These are phyloP conservation scores for Crocodylus rhombifer DNA, from an alignment of 2,797 vertebrate species.

Conservation along the genomic window DNA sequence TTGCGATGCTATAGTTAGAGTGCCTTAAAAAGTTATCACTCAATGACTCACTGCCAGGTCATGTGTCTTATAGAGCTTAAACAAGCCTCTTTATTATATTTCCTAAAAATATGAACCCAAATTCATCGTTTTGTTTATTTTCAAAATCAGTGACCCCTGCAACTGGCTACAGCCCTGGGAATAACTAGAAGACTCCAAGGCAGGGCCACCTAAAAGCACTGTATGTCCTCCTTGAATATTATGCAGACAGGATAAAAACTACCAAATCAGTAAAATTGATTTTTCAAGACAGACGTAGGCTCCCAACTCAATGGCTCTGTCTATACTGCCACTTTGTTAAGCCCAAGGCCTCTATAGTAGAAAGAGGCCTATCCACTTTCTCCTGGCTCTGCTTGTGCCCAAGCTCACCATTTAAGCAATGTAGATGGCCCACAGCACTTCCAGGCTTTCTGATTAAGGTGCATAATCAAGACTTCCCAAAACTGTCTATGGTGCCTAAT, in stretches of 20 bases:
- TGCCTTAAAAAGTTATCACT: no score
- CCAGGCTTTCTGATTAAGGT: no score
- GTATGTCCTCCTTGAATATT: not conserved
- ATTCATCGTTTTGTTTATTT: not conserved
- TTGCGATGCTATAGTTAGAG: no score
- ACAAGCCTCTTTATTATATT: not conserved
- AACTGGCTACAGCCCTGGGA: not conserved
- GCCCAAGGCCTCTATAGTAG: no score
- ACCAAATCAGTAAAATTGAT: not conserved
- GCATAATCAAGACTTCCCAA: no score
- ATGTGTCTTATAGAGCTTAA: not conserved
- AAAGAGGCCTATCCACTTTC: no score
- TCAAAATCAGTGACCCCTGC: not conserved
- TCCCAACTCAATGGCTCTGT: not conserved
- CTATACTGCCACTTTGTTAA: no score
- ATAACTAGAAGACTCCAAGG: not conserved
- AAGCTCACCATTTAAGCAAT: no score
- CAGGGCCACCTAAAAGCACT: rapidly evolving
- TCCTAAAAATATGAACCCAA: not conserved
- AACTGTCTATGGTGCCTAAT: no score
- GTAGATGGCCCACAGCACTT: no score
- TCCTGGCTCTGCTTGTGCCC: no score
- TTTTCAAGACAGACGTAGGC: not conserved
- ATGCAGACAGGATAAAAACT: not conserved
- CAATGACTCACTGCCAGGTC: not conserved